Evolutionary conservation across 2,797 vertebrate species (phyloP).

Genomic region (Gallinago nigripennis): DNA sequence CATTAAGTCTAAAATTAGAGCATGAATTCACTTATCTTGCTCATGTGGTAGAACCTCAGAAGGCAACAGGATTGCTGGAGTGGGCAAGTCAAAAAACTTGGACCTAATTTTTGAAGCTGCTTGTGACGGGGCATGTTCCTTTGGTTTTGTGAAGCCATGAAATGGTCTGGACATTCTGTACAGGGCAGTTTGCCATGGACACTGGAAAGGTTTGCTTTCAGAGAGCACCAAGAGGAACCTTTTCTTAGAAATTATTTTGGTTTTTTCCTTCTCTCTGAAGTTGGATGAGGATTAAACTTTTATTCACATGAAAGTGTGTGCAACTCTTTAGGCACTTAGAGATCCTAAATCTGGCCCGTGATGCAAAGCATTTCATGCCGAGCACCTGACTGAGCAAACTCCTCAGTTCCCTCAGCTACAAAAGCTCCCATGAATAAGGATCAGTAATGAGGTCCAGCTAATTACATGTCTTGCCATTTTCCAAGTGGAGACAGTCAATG

Average conservation of each 20-base stretch:
- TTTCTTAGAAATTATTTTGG: not conserved
- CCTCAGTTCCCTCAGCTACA: not conserved
- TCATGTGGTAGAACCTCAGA: not conserved
- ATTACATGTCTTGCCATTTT: not conserved
- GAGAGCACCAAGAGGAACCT: not conserved
- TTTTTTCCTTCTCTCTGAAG: not conserved
- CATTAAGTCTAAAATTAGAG: slow-evolving; percentile 7
- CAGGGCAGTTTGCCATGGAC: not conserved
- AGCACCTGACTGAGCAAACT: not conserved
- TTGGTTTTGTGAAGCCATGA: not conserved
- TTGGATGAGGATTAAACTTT: not conserved
- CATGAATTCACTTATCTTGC: not conserved
- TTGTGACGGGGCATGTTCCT: not conserved
- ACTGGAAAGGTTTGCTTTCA: not conserved
- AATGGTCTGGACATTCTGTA: not conserved
- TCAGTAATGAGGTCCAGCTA: not conserved
- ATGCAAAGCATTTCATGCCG: not conserved
- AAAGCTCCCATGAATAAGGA: not conserved
- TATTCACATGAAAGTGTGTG: not conserved
- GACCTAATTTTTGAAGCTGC: not conserved
- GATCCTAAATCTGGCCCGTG: not conserved
- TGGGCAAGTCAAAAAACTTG: not conserved
- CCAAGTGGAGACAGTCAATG: not conserved
- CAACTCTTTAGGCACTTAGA: not conserved
- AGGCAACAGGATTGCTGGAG: not conserved